Evolutionary conservation across 2,113 vertebrate species (phyloP).

Genomic region (Nothoprocta pentlandii): DNA sequence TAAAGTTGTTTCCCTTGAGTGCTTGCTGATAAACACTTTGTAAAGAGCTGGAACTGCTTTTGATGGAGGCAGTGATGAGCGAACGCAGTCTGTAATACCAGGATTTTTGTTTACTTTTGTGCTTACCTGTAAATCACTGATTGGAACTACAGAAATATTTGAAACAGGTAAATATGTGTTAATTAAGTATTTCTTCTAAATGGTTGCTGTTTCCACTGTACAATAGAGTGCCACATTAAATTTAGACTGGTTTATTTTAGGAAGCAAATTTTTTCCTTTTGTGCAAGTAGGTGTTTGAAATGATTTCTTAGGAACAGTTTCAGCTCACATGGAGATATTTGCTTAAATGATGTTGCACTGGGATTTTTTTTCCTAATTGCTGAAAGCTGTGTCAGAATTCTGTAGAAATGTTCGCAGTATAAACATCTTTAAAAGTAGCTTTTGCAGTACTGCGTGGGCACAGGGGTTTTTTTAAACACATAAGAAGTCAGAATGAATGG

Average conservation of each 20-base stretch:
- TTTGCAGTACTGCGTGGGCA: neutral
- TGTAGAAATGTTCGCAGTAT: neutral
- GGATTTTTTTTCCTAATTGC: neutral
- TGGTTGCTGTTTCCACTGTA: neutral
- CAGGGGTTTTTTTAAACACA: neutral
- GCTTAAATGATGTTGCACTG: neutral
- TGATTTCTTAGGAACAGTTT: neutral
- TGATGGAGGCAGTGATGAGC: neutral
- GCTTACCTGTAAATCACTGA: neutral
- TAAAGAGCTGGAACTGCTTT: neutral
- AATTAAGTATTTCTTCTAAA: neutral
- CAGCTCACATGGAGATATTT: conserved; percentile 8
- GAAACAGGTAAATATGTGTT: neutral
- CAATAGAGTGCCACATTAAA: neutral
- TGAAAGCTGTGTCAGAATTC: neutral
- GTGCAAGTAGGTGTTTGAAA: neutral
- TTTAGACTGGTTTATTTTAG: conserved; percentile 6
- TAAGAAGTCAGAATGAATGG: neutral
- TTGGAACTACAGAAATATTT: neutral
- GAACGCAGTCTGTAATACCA: neutral
- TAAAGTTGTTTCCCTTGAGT: neutral
- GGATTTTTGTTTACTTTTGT: neutral
- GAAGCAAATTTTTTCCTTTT: neutral
- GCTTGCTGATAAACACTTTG: neutral
- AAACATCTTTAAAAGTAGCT: neutral